Base-by-base conservation (phyloP, 2,888 invertebrate species). In the Tanytarsus gracilentus region DNA sequence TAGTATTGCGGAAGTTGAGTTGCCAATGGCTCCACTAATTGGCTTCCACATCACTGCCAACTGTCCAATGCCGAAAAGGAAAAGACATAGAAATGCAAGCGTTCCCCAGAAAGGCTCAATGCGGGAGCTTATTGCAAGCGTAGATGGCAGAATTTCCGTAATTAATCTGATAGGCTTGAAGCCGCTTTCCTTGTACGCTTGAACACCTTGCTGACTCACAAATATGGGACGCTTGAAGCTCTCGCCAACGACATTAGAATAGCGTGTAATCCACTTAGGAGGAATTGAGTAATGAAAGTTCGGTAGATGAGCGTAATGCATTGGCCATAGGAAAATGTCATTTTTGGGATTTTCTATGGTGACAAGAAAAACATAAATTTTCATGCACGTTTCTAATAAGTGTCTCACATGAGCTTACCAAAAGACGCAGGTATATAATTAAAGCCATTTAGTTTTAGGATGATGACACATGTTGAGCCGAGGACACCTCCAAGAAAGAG, bases 31-130 rank as follows among this genome's bases (percentile, higher is more conserved):
- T 18, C 88, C 85, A 63, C 92, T 86, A 58, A 93, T 88, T 68
- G 89, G 89, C 69, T 92, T 90, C 93, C 93, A 93, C 68, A 93
- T 85, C 1, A 90, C 91, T 65, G 92, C 76, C 75, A 92, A 86
- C 67, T 93, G 93, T 4, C 88, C 89, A 62, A 94, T 80, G 1
- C 92, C 93, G 69, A 94, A 90, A 67, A 89, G 77, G 64, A 92
- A 87, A 62, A 93, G 78, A 65, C 85, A 84, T 69, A 88, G 85
- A 73, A 89, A 93, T 69, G 91, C 88, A 51, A 92, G 78, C 8
- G 89, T 86, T 0, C 89, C 85, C 93, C 93, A 94, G 11, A 60
- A 5, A 6, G 50, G 30, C n/a, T 50, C 33, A 11, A 60, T 49
- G 23, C 27, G 48, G 4, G 33, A 39, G 36, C 50, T 49, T 30